These are phyloP conservation scores for Indicator indicator DNA, from an alignment of 2,113 vertebrate genomes.

Conservation along the genomic window DNA sequence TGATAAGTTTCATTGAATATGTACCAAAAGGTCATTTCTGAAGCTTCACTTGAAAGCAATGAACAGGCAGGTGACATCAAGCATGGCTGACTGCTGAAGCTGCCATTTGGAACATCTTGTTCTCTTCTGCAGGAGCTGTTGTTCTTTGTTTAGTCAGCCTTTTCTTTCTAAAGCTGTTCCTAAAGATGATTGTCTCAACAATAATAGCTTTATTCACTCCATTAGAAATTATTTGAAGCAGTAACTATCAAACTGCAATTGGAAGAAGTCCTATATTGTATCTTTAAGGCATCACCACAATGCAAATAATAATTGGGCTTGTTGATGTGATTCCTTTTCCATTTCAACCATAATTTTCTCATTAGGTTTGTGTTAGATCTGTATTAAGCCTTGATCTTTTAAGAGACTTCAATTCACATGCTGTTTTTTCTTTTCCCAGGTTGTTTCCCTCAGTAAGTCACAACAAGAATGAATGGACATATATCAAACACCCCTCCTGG, in stretches of 20 bases:
- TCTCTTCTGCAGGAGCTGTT: neutral
- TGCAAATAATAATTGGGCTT: neutral
- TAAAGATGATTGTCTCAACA: neutral
- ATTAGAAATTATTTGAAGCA: constrained; percentile 6
- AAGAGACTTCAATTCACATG: neutral
- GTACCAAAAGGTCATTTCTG: neutral
- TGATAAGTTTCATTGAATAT: neutral
- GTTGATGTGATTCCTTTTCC: neutral
- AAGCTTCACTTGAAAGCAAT: neutral
- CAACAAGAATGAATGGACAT: constrained; percentile 76
- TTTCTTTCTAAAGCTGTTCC: constrained; percentile 25
- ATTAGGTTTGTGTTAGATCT: neutral
- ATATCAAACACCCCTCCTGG: constrained; percentile 71
- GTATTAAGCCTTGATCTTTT: neutral
- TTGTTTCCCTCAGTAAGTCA: neutral
- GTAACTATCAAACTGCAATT: neutral
- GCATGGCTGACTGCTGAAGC: neutral
- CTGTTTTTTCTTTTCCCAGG: constrained; percentile 32
- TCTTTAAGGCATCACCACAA: neutral
- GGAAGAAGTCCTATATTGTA: fast-evolving
- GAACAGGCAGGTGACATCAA: neutral
- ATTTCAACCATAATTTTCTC: neutral
- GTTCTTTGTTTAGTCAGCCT: constrained; percentile 6
- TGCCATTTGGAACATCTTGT: neutral
- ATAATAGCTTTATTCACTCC: neutral